These are phyloP conservation scores for Eurosta solidaginis DNA, from an alignment of 1,140 invertebrate genomes.

Conservation along the genomic window DNA sequence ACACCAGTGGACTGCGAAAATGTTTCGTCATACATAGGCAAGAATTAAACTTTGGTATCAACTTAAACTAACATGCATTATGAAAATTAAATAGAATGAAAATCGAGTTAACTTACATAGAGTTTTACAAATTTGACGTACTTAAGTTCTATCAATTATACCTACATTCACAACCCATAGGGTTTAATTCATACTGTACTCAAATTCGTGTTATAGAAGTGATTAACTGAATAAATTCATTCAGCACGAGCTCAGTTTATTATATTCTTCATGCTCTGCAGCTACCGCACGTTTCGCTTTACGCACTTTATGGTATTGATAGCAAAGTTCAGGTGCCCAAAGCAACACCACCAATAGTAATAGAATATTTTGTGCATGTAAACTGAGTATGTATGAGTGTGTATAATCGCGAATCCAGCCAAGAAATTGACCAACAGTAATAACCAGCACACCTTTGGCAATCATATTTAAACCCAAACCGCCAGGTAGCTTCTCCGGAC, in stretches of 20 bases:
- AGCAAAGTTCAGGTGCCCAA: slow-evolving; percentile 66
- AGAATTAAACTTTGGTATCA: no score
- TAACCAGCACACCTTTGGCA: slow-evolving; percentile 70
- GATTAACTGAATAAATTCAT: no score
- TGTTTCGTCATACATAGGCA: no score
- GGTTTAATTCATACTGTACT: no score
- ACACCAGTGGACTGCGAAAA: no score
- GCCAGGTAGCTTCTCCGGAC: slow-evolving; percentile 65
- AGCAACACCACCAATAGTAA: slow-evolving; percentile 63
- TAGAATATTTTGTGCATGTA: slow-evolving; percentile 67
- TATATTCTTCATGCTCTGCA: background rate
- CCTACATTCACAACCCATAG: no score
- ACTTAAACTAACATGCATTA: no score
- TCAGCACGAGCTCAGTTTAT: background rate
- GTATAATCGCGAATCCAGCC: slow-evolving; percentile 71
- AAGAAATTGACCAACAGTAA: slow-evolving; percentile 69
- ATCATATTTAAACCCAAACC: slow-evolving; percentile 76
- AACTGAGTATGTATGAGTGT: slow-evolving; percentile 66
- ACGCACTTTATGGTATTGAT: slow-evolving; percentile 44
- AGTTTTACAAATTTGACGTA: no score
- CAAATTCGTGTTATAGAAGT: no score
- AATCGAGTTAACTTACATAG: no score
- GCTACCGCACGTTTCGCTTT: background rate
- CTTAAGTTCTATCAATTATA: no score
- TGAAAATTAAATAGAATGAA: background rate